phyloP scores from a whole-genome alignment of 23 tunicate genomes.

The Halocynthia roretzi region DNA sequence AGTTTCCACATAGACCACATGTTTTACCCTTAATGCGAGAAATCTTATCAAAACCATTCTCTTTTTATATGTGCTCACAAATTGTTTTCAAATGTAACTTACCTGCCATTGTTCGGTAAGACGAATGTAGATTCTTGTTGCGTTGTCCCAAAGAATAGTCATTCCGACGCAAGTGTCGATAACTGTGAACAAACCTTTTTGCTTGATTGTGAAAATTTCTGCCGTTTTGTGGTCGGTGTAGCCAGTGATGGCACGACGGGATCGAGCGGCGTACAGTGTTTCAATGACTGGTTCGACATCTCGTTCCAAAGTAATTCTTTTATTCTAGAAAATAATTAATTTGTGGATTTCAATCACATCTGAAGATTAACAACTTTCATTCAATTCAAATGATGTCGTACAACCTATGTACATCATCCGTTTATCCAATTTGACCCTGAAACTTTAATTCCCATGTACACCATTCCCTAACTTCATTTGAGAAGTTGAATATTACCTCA shows the following conservation, averaged over 20 bases:
- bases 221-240: slow-evolving; percentile 42
- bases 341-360: too few species aligned
- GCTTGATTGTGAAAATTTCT: slow-evolving; percentile 51
- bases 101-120: slow-evolving; percentile 47
- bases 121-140: slow-evolving; percentile 48
- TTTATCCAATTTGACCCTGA: too few species aligned
- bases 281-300: slow-evolving; percentile 16
- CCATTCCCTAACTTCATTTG: too few species aligned
- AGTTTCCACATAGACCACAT: slow-evolving; percentile 60
- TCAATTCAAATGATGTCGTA: too few species aligned
- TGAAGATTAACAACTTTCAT: too few species aligned
- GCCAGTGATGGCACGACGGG: slow-evolving; percentile 49
- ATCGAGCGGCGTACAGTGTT: slow-evolving; percentile 18
- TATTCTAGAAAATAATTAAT: slow-evolving; percentile 20
- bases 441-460: too few species aligned
- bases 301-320: slow-evolving; percentile 37
- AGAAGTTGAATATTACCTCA: too few species aligned
- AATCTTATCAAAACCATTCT: background rate
- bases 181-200: slow-evolving; percentile 57
- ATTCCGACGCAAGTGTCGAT: slow-evolving; percentile 50
- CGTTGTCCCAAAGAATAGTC: slow-evolving; percentile 59
- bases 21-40: slow-evolving; percentile 12
- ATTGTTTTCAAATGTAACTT: background rate
- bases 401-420: too few species aligned
- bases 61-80: background rate